Evolutionary conservation across 2,113 vertebrate genomes (phyloP).

Genomic region (Odocoileus hemionus): DNA sequence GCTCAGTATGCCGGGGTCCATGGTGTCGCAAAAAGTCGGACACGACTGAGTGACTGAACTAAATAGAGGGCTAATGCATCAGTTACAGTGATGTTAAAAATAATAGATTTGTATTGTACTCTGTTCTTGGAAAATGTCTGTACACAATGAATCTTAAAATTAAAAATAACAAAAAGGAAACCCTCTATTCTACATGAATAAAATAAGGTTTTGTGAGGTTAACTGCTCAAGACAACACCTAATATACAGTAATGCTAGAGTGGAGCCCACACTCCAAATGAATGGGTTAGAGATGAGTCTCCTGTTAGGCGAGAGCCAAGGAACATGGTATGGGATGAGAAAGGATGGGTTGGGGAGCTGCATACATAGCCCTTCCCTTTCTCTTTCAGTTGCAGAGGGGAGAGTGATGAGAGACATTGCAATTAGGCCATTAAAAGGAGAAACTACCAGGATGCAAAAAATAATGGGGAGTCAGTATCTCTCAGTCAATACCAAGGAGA

Average conservation of each 20-base stretch:
- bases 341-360: background rate
- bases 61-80: background rate
- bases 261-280: background rate
- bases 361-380: background rate
- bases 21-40: background rate
- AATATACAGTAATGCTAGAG: background rate
- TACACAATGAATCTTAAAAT: background rate
- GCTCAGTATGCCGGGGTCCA: accelerated
- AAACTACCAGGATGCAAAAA: background rate
- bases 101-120: background rate
- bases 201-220: background rate
- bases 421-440: background rate
- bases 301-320: background rate
- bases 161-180: background rate
- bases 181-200: background rate
- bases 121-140: background rate
- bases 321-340: background rate
- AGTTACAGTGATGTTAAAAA: background rate
- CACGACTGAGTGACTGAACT: background rate
- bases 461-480: background rate
- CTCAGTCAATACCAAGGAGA: background rate
- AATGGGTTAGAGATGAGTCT: accelerated
- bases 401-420: background rate
- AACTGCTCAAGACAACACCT: background rate
- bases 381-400: background rate